phyloP scores from a whole-genome alignment of 1,140 invertebrate genomes.

The Dendrolimus kikuchii region DNA sequence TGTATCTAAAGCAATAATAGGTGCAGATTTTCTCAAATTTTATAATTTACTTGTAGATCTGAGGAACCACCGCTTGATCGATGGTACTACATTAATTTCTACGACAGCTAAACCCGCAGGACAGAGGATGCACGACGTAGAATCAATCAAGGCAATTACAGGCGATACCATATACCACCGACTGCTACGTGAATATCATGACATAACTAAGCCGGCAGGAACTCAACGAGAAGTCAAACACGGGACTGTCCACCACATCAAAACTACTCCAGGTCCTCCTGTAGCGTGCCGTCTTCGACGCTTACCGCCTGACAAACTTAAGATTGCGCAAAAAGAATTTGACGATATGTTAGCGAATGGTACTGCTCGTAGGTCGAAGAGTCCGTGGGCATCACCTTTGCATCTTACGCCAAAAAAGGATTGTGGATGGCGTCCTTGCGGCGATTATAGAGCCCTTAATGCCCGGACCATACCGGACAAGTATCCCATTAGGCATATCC shows the following conservation, averaged over 20 bases:
- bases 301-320: slow-evolving; percentile 7
- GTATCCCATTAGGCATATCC: slow-evolving; percentile 42
- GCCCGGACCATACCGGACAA: slow-evolving; percentile 46
- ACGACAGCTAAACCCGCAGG: neutral
- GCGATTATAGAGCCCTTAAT: slow-evolving; percentile 42
- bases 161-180: neutral
- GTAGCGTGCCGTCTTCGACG: slow-evolving; percentile 5
- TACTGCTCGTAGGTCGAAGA: slow-evolving; percentile 43
- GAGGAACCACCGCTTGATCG: neutral
- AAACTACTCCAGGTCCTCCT: slow-evolving; percentile 13
- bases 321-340: slow-evolving; percentile 13
- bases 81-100: neutral
- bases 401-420: slow-evolving; percentile 42
- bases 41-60: slow-evolving; percentile 3
- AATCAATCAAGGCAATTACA: neutral
- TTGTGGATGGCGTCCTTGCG: slow-evolving; percentile 29
- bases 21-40: neutral
- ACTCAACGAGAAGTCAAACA: neutral
- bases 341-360: slow-evolving; percentile 16
- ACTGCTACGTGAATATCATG: neutral
- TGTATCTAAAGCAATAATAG: slow-evolving; percentile 1
- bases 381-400: slow-evolving; percentile 59
- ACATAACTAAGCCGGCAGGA: slow-evolving; percentile 1
- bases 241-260: neutral
- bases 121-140: neutral